Evolutionary conservation across 2,797 vertebrate genomes (phyloP).

Genomic region (Rhyacichthys aspro): DNA sequence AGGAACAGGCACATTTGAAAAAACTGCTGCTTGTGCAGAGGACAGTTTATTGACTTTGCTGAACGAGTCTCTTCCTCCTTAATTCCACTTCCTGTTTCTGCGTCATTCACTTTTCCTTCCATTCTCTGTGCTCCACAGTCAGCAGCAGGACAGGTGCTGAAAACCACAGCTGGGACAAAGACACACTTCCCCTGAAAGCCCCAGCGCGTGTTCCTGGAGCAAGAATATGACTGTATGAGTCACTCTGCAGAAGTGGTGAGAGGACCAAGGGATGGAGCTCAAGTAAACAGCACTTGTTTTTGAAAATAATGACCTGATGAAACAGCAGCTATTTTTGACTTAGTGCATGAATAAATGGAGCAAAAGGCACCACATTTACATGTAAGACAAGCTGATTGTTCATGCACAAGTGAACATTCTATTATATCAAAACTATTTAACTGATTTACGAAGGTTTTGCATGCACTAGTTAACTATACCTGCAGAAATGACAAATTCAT

Average conservation of each 20-base stretch:
- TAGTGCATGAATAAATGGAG: no score
- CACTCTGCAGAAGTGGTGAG: background rate
- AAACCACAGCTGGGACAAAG: conserved; percentile 41
- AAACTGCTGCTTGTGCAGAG: background rate
- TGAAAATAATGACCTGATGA: no score
- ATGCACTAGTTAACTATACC: no score
- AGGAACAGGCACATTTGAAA: background rate
- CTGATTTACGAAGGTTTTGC: no score
- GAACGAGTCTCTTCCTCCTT: background rate
- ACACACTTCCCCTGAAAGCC: conserved; percentile 48
- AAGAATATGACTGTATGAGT: background rate
- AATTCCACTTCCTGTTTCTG: conserved; percentile 68
- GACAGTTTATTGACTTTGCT: conserved; percentile 7
- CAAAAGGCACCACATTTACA: no score
- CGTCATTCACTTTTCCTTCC: conserved; percentile 75
- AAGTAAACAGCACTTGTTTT: no score
- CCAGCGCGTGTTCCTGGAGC: conserved; percentile 13
- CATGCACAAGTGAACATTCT: no score
- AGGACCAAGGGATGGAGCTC: no score
- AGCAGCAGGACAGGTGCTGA: conserved; percentile 50
- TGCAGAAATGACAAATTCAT: no score
- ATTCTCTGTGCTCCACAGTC: conserved; percentile 72
- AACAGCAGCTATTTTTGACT: no score
- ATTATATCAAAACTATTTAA: no score
- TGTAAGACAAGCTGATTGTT: no score